phyloP scores from a whole-genome alignment of 2,797 vertebrate genomes.

The Halcyon smyrnensis region DNA sequence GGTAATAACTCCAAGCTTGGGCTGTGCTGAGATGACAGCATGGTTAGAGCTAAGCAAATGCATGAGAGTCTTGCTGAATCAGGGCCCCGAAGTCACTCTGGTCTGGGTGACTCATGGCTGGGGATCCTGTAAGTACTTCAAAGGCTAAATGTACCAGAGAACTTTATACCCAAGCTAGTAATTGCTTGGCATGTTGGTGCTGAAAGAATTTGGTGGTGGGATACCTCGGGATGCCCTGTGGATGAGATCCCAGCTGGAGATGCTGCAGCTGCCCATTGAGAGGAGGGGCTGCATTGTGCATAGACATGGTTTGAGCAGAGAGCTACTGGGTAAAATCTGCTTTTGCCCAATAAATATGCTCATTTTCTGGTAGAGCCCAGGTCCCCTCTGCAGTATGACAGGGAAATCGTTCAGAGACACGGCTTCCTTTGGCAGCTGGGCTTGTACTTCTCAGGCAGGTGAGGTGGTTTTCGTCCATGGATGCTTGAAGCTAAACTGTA shows the following conservation, averaged over 20 bases:
- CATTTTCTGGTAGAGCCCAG: background rate
- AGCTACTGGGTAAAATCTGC: background rate
- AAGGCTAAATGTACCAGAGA: background rate
- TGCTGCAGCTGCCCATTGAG: background rate
- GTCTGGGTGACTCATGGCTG: background rate
- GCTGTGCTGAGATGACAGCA: background rate
- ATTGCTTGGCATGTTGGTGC: background rate
- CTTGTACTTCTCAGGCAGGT: background rate
- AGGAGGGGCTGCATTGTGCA: background rate
- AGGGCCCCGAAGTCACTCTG: background rate
- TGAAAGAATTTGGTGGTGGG: background rate
- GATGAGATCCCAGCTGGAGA: background rate
- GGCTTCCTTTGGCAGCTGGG: background rate
- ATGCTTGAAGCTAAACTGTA: background rate
- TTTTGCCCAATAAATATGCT: background rate
- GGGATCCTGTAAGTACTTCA: background rate
- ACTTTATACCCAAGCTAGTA: background rate
- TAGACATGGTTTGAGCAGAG: background rate
- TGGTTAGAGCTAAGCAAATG: rapidly evolving
- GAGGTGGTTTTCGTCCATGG: background rate
- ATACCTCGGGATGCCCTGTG: background rate
- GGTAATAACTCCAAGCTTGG: background rate
- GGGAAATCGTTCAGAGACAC: background rate
- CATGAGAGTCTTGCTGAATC: background rate
- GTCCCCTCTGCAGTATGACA: background rate